Base-by-base conservation (phyloP, 53 echinoderm and acorn worm genomes). In the Crossaster papposus region DNA sequence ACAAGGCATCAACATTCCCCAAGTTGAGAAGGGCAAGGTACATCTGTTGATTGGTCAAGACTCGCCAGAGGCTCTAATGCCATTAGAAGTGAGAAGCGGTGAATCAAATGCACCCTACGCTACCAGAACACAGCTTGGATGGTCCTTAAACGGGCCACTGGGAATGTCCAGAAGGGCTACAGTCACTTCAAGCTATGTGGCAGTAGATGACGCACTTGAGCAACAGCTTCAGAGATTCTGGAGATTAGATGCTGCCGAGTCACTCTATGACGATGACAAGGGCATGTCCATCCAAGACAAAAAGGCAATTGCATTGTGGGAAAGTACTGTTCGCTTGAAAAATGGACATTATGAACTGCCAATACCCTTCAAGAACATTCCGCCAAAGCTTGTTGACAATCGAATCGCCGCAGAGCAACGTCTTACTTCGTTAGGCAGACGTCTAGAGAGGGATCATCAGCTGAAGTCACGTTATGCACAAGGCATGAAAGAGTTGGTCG, bases 281-380 rank as follows among this genome's bases (percentile, higher is more conserved):
- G 78, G n/a, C n/a, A 51, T 23, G 53, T 55, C 55, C 5, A 15
- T 55, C 55, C 55, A 55, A 55, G 55, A 55, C 55, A 55, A 55
- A 15, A 55, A 15, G 14, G 55, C 55, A 55, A 36, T 64, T 44
- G 50, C 91, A 7, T 14, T 90, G 36, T 81, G 90, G 82, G 36
- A 54, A 24, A 51, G 62, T 31, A 55, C 78, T 54, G 50, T 89
- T 30, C 35, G 65, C 23, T 14, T 50, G 30, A 70, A 64, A 6
- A 80, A 80, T 29, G 89, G 89, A 8, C 81, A 81, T 29, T 81
- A 89, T 44, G 81, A 89, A 31, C 17, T 89, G n/a, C 36, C 89
- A 24, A 89, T 80, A 18, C 74, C 86, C 1, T 86, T 86, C 53
- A 38, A 38, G 38, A 38, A 38, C 38, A 38, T 4, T 7, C 38